phyloP scores from a whole-genome alignment of 2,113 vertebrate species.

The Athene cunicularia region DNA sequence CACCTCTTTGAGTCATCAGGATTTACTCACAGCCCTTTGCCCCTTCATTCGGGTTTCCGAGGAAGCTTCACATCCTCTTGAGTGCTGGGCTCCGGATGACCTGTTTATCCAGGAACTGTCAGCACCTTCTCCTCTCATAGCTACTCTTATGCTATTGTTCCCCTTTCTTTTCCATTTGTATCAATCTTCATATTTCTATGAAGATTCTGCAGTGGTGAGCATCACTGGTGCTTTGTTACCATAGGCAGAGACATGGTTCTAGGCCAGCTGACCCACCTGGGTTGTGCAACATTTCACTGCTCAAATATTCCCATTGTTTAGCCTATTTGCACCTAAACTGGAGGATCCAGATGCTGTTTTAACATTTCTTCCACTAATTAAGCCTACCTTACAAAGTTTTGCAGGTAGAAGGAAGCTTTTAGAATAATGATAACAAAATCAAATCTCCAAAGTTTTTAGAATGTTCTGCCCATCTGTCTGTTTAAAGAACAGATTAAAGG shows the following conservation, averaged over 20 bases:
- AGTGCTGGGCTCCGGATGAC: neutral
- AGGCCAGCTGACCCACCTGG: neutral
- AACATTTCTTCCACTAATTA: neutral
- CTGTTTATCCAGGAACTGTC: neutral
- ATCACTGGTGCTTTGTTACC: neutral
- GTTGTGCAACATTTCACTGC: fast-evolving
- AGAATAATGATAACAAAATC: neutral
- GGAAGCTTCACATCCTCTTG: neutral
- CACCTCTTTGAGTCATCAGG: neutral
- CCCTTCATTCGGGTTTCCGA: neutral
- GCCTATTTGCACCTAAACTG: neutral
- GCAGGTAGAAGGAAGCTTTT: neutral
- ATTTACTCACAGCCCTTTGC: neutral
- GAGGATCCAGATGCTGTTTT: neutral
- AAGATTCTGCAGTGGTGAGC: neutral
- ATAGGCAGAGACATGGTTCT: neutral
- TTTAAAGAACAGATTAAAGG: neutral
- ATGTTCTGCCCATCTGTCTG: neutral
- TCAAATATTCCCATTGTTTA: neutral
- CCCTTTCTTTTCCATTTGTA: neutral
- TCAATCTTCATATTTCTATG: neutral
- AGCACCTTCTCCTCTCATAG: neutral
- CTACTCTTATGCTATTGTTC: neutral
- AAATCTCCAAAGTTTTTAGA: neutral
- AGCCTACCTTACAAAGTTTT: neutral